Conservation (phyloP, 2,888 invertebrate species). For the Formica aserva region DNA sequence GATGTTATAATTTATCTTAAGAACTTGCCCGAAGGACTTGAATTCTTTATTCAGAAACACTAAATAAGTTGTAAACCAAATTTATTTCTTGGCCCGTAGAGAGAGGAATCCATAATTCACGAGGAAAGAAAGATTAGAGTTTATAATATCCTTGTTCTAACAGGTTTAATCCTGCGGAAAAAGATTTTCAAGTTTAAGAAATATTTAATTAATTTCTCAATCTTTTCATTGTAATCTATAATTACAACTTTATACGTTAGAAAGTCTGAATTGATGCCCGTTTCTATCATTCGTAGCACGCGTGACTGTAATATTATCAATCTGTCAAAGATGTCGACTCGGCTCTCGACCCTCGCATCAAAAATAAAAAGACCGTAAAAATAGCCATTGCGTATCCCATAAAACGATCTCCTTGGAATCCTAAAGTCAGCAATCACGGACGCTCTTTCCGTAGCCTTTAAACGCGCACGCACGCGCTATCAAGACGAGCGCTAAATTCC, state of each 20-base stretch:
- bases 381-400: background rate
- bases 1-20: conserved; percentile 18
- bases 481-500: background rate
- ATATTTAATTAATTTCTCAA: conserved; percentile 24
- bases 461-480: background rate
- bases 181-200: background rate
- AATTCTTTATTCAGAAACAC: conserved; percentile 33
- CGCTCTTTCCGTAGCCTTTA: conserved; percentile 6
- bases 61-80: conserved; percentile 46
- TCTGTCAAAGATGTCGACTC: conserved; percentile 1
- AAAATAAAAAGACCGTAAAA: conserved; percentile 36
- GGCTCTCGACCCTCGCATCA: background rate
- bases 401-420: conserved; percentile 23
- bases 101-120: background rate
- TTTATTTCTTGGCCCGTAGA: background rate
- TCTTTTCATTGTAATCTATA: background rate
- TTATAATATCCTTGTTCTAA: conserved; percentile 7
- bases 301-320: conserved; percentile 9
- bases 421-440: conserved; percentile 39
- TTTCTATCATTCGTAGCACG: conserved; percentile 6
- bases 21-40: background rate
- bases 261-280: background rate
- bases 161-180: conserved; percentile 11
- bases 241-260: background rate
- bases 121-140: conserved; percentile 33